Evolutionary conservation across 2,113 vertebrate genomes (phyloP).

Genomic region (Hippocampus zosterae): DNA sequence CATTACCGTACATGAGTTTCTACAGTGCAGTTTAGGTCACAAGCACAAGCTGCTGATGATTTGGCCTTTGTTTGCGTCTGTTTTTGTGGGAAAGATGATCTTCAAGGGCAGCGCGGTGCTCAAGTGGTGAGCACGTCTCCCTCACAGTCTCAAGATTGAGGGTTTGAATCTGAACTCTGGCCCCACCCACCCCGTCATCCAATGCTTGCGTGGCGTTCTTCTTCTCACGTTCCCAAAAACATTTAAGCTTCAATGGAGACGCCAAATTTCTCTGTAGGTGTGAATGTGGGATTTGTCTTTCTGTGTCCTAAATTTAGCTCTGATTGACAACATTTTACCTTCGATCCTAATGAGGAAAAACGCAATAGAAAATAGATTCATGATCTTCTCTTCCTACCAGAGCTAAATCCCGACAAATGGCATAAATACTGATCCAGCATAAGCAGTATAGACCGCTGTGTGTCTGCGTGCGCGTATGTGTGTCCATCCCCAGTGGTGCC

Average conservation of each 20-base stretch:
- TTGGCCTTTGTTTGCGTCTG: not conserved
- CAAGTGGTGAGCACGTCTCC: not conserved
- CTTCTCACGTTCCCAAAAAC: no score
- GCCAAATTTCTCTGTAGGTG: no score
- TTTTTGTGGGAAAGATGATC: not conserved
- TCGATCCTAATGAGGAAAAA: no score
- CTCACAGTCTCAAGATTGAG: not conserved
- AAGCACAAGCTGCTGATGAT: not conserved
- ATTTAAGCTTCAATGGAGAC: no score
- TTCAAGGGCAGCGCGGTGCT: not conserved
- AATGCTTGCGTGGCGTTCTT: no score
- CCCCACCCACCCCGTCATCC: no score
- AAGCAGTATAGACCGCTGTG: not conserved
- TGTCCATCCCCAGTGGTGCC: constrained; percentile 18
- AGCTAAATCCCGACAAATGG: no score
- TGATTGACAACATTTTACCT: no score
- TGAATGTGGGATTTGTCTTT: no score
- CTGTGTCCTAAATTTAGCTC: no score
- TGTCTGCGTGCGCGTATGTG: not conserved
- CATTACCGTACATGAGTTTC: not conserved
- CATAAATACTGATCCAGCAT: not conserved
- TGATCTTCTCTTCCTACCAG: no score
- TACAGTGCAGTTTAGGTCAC: not conserved
- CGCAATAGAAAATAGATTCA: no score
- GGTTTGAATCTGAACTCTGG: not conserved